phyloP scores from a whole-genome alignment of 2,797 vertebrate genomes.

The Aulostomus chinensis region DNA sequence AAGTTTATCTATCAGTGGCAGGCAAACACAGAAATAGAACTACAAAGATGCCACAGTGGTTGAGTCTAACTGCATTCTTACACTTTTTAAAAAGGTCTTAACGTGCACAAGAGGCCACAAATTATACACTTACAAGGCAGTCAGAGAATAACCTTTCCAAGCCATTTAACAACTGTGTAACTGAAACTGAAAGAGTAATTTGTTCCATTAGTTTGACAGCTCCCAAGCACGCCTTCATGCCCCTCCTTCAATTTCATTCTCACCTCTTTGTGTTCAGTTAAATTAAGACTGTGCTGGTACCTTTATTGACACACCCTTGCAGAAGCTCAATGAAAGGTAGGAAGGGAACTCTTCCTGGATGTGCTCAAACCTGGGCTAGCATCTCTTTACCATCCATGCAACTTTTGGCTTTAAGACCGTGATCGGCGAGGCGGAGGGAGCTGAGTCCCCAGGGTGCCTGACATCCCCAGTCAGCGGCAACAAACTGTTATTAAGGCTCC shows the following conservation, averaged over 20 bases:
- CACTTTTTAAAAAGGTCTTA: no score
- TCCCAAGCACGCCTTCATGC: slow-evolving; percentile 3
- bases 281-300: slow-evolving; percentile 31
- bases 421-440: slow-evolving; percentile 8
- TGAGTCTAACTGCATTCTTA: no score
- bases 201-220: slow-evolving; percentile 39
- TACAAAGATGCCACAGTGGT: no score
- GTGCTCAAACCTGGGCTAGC: no score
- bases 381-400: no score
- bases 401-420: no score
- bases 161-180: slow-evolving; percentile 38
- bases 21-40: no score
- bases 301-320: slow-evolving; percentile 12
- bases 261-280: slow-evolving; percentile 18
- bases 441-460: slow-evolving; percentile 18
- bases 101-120: slow-evolving; percentile 1
- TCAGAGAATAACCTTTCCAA: slow-evolving; percentile 24
- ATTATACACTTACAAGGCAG: slow-evolving; percentile 18
- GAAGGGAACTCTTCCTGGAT: neutral
- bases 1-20: no score
- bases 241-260: slow-evolving; percentile 26
- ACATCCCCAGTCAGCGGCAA: slow-evolving; percentile 37
- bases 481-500: slow-evolving; percentile 40
- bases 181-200: slow-evolving; percentile 32
- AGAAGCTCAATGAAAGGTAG: slow-evolving; percentile 13